Evolutionary conservation across 2,113 vertebrate genomes (phyloP).

Genomic region (rat (Rattus norvegicus)): GRCr8 NC_086035.1:18114001-18114500

Average conservation of each 20-base stretch:
- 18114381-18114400: constrained; percentile 96
- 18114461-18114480: constrained; percentile 95
- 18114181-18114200: background rate
- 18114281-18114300: background rate
- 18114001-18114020: background rate
- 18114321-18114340: constrained; percentile 87
- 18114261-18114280: background rate
- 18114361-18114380: constrained; percentile 98
- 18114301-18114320: background rate
- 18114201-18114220: background rate
- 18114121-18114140: background rate
- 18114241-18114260: background rate
- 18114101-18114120: background rate
- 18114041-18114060: background rate
- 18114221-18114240: background rate
- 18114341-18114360: constrained; percentile 94
- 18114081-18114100: too few relatives aligned
- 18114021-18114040: background rate
- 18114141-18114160: background rate
- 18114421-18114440: constrained; percentile 92
- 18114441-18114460: constrained; percentile 95
- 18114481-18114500: constrained; percentile 90
- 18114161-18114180: background rate
- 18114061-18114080: background rate
- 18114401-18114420: constrained; percentile 99